phyloP scores from a whole-genome alignment of 2,797 vertebrate species.

The Sphenopsis melanotis region DNA sequence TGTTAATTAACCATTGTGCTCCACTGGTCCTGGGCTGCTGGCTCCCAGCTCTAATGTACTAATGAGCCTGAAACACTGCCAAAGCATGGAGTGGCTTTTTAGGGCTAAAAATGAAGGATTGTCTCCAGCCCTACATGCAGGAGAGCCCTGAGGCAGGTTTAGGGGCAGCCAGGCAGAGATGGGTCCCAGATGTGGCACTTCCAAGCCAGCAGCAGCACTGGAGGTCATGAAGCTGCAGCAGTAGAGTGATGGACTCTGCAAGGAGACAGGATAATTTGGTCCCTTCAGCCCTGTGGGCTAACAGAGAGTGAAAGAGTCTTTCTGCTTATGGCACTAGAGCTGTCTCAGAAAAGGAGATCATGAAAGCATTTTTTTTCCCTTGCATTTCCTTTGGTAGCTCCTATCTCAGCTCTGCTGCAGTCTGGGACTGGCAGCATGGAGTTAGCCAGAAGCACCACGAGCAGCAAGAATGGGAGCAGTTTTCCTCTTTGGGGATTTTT shows the following conservation, averaged over 20 bases:
- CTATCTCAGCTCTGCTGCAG: background rate
- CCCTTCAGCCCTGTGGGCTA: background rate
- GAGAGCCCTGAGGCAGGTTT: background rate
- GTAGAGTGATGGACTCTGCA: background rate
- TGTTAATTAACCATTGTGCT: constrained; percentile 46
- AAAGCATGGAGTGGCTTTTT: background rate
- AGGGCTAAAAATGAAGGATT: background rate
- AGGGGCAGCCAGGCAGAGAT: background rate
- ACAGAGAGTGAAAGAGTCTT: background rate
- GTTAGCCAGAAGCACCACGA: background rate
- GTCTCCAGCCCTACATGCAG: background rate
- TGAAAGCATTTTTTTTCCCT: background rate
- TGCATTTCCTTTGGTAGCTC: background rate
- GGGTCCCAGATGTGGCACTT: background rate
- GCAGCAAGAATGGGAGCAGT: background rate
- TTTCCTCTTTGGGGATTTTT: background rate
- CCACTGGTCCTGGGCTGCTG: background rate
- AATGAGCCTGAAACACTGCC: background rate
- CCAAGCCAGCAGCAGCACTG: background rate
- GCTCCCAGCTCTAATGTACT: background rate
- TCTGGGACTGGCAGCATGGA: background rate
- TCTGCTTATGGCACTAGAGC: background rate
- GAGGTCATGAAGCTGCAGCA: rapidly evolving
- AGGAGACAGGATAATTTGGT: background rate
- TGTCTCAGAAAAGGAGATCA: background rate